These are phyloP conservation scores for Pharmacophagus antenor DNA, from an alignment of 2,888 invertebrate genomes.

Conservation along the genomic window DNA sequence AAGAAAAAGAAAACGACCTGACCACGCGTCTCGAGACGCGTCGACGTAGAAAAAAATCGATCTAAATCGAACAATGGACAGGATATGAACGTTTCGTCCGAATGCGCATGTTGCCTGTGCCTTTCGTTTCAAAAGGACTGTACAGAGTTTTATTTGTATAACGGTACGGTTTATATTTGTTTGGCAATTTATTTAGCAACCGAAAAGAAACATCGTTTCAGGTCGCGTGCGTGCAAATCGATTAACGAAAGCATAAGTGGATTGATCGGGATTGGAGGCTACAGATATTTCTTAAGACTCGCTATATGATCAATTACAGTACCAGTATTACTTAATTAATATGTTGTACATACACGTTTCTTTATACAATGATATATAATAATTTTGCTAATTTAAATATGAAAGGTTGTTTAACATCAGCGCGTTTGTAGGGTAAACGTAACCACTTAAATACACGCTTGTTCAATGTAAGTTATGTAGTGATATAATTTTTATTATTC, in stretches of 20 bases:
- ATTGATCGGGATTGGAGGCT: conserved; percentile 48
- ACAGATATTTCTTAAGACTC: conserved; percentile 43
- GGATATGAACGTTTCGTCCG: conserved; percentile 60
- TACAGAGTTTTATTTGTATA: neutral
- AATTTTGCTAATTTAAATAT: no score
- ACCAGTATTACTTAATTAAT: no score
- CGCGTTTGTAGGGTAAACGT: no score
- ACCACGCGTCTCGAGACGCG: conserved; percentile 42
- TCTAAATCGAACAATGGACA: conserved; percentile 57
- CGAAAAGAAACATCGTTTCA: conserved; percentile 39
- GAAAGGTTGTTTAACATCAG: no score
- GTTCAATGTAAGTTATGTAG: no score
- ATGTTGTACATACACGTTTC: no score
- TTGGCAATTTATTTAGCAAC: conserved; percentile 9
- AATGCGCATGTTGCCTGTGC: conserved; percentile 48
- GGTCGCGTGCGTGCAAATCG: conserved; percentile 67
- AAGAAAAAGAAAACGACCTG: conserved; percentile 14
- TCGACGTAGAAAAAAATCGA: conserved; percentile 45
- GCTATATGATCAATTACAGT: no score
- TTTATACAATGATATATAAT: no score
- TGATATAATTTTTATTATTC: no score
- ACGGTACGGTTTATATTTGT: conserved; percentile 32
- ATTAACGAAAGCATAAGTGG: conserved; percentile 55
- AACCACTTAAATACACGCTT: no score
- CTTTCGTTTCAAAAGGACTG: conserved; percentile 3